These are phyloP conservation scores for Ophiothrix spiculata DNA, from an alignment of 35 echinoderm and acorn worm species.

Conservation along the genomic window DNA sequence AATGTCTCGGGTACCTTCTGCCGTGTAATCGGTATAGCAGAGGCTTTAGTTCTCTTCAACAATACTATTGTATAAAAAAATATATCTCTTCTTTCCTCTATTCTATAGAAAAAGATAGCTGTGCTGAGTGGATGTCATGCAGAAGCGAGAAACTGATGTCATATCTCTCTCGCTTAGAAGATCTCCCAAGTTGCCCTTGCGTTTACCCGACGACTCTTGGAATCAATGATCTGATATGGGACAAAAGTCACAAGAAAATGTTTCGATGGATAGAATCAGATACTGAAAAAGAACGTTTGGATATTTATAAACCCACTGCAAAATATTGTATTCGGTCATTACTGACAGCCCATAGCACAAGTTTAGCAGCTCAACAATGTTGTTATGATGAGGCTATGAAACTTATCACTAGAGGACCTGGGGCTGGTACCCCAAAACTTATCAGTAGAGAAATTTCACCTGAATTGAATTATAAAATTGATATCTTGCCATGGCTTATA, in stretches of 20 bases:
- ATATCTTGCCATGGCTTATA: slow-evolving; percentile 97
- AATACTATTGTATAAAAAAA: neutral
- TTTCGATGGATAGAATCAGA: slow-evolving; percentile 71
- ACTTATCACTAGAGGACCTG: slow-evolving; percentile 88
- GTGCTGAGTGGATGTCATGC: slow-evolving; percentile 91
- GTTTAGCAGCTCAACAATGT: slow-evolving; percentile 89
- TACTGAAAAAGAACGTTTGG: slow-evolving; percentile 40
- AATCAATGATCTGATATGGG: slow-evolving; percentile 65
- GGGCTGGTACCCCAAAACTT: slow-evolving; percentile 88
- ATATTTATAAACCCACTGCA: slow-evolving; percentile 84
- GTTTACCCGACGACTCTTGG: slow-evolving; percentile 59
- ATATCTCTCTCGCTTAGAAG: slow-evolving; percentile 57
- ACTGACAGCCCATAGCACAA: slow-evolving; percentile 58
- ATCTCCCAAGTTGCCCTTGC: slow-evolving; percentile 90
- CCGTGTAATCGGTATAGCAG: no score
- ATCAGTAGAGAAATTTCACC: slow-evolving; percentile 86
- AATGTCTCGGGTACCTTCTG: no score
- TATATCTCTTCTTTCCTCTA: neutral
- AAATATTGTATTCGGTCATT: slow-evolving; percentile 72
- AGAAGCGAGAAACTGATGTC: slow-evolving; percentile 80
- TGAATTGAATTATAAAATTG: slow-evolving; percentile 92
- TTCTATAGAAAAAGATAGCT: slow-evolving; percentile 62
- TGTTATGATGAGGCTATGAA: slow-evolving; percentile 69
- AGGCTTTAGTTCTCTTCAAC: no score
- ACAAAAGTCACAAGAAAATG: slow-evolving; percentile 37